A percentile compares a stretch with the other conserved stretches of the same genome.
Conservation (phyloP, 2,113 vertebrate genomes). For the Otolemur garnettii region DNA sequence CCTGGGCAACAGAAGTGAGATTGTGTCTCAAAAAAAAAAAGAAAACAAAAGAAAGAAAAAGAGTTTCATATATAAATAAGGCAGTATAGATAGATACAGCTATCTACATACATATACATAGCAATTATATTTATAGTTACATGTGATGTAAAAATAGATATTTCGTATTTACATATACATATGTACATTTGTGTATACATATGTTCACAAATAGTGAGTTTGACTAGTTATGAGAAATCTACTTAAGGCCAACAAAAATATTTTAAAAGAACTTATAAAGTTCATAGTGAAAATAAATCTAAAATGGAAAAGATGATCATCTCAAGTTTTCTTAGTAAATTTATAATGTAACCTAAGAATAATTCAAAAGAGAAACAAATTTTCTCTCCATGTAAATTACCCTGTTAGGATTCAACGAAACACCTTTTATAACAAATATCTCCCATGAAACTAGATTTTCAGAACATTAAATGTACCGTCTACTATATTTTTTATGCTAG, state of each 20-base stretch:
- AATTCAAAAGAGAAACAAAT: slow-evolving; percentile 44
- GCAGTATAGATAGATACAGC: neutral
- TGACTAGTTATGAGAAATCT: slow-evolving; percentile 4
- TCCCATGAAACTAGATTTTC: slow-evolving; percentile 44
- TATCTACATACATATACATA: neutral
- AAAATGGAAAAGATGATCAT: neutral
- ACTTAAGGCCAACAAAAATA: neutral
- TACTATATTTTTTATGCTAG: neutral
- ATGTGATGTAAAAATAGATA: neutral
- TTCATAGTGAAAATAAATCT: slow-evolving; percentile 39
- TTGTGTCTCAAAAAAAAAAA: too few species aligned
- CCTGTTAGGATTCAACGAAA: slow-evolving; percentile 17
- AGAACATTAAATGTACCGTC: slow-evolving; percentile 22
- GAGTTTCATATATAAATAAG: neutral
- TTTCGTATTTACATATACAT: neutral
- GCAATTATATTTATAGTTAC: neutral
- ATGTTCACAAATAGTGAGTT: neutral
- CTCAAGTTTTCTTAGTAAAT: slow-evolving; percentile 9
- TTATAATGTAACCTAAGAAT: slow-evolving; percentile 34
- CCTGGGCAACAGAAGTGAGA: too few species aligned
- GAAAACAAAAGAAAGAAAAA: neutral
- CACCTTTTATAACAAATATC: neutral
- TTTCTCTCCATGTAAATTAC: slow-evolving; percentile 22
- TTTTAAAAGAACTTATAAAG: slow-evolving; percentile 31
- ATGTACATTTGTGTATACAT: neutral